These are phyloP conservation scores for Vombatus ursinus DNA, from an alignment of 2,113 vertebrate species.

Conservation along the genomic window DNA sequence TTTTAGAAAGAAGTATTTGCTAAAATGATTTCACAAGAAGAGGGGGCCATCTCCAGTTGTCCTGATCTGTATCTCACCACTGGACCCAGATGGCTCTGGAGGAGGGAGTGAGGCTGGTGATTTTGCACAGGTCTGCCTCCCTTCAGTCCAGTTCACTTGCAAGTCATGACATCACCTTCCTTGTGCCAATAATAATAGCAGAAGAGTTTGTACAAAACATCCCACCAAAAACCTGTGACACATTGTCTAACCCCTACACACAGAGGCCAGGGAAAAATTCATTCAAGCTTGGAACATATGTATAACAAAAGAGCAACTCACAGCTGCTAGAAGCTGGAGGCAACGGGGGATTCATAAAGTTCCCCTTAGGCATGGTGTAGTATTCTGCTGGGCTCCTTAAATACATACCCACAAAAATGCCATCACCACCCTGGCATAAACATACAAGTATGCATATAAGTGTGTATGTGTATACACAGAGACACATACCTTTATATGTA, in stretches of 20 bases:
- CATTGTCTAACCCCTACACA: neutral
- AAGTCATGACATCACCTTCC: no score
- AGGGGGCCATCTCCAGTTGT: no score
- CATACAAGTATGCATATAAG: no score
- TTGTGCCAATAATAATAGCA: no score
- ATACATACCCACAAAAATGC: neutral
- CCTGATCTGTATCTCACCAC: no score
- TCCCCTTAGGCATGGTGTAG: neutral
- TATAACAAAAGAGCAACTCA: neutral
- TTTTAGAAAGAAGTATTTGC: neutral
- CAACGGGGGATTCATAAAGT: neutral
- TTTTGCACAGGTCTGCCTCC: no score
- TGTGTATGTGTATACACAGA: no score
- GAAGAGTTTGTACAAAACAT: neutral
- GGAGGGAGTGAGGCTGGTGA: no score
- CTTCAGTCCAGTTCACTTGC: no score
- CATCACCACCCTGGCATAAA: neutral
- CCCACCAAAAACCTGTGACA: neutral
- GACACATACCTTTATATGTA: neutral
- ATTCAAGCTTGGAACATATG: neutral
- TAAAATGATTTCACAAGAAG: no score
- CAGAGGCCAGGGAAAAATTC: no score
- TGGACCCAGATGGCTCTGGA: no score
- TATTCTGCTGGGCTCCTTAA: neutral
- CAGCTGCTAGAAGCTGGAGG: neutral